A percentile compares a stretch with the other conserved stretches of the same genome.
Conservation (phyloP, 2,113 vertebrate genomes). For the Coptodon rendalli region DNA sequence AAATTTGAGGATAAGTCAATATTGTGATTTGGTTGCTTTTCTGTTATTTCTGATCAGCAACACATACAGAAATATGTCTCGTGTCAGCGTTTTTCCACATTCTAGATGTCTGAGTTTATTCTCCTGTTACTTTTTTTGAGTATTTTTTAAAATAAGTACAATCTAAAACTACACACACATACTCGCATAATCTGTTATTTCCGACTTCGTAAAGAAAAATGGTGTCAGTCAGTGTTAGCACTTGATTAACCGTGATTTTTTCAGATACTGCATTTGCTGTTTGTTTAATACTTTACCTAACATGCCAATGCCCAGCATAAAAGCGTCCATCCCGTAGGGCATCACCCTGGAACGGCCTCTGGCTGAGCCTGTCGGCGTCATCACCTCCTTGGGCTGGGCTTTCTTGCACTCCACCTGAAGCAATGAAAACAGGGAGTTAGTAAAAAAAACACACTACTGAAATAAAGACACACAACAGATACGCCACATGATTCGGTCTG, state of each 20-base stretch:
- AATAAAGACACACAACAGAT: background rate
- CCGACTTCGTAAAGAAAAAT: background rate
- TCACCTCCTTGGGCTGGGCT: slow-evolving; percentile 98
- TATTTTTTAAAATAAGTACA: background rate
- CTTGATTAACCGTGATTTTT: background rate
- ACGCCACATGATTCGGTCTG: background rate
- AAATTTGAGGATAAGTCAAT: background rate
- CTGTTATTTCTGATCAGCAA: background rate
- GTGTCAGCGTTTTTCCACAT: background rate
- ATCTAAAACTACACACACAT: background rate
- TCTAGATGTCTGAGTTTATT: background rate
- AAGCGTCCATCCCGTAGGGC: slow-evolving; percentile 98
- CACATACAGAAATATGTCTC: background rate
- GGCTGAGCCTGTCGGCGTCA: slow-evolving; percentile 93
- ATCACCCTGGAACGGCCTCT: slow-evolving; percentile 94
- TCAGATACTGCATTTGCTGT: background rate
- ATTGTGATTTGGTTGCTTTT: background rate
- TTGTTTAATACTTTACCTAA: slow-evolving; percentile 77
- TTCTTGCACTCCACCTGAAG: slow-evolving; percentile 98
- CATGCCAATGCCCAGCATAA: slow-evolving; percentile 99
- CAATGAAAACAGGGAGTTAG: background rate
- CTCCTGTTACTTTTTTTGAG: background rate
- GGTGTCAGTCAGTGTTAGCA: background rate
- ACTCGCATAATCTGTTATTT: background rate
- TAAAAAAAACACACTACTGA: background rate